Evolutionary conservation across 2,113 vertebrate genomes (phyloP).

Genomic region (Rhabdornis inornatus): DNA sequence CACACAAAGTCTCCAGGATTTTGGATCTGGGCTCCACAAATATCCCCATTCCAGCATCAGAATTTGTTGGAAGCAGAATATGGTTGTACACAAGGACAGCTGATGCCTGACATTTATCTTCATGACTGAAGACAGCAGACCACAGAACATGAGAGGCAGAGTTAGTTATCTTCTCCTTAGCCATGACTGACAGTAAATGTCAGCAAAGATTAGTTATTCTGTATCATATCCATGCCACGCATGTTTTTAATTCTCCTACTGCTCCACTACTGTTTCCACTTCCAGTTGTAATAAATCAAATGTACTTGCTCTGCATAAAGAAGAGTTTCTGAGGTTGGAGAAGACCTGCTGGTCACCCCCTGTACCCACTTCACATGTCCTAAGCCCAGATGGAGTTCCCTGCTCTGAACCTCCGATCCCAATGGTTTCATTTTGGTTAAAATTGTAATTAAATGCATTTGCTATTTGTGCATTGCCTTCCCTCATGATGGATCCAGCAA

Average conservation of each 20-base stretch:
- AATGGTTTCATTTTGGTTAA: background rate
- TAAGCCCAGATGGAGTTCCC: background rate
- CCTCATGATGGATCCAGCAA: fast-evolving
- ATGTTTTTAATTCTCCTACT: conserved; percentile 66
- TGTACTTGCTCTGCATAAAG: background rate
- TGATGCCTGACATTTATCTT: conserved; percentile 71
- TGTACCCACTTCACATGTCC: background rate
- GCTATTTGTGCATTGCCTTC: background rate
- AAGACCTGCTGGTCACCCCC: background rate
- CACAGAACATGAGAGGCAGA: conserved; percentile 50
- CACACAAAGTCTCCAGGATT: background rate
- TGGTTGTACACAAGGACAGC: conserved; percentile 1
- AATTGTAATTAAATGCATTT: background rate
- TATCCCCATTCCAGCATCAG: background rate
- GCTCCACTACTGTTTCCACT: conserved; percentile 36
- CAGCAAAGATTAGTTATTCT: conserved; percentile 72
- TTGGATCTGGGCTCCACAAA: background rate
- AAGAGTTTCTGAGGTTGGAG: background rate
- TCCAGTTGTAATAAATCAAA: conserved; percentile 68
- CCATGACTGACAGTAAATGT: conserved; percentile 71
- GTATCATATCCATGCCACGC: conserved; percentile 54
- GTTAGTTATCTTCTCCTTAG: conserved; percentile 71
- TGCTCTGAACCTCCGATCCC: background rate
- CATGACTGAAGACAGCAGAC: conserved; percentile 61
- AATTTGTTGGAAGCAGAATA: background rate